phyloP scores from a whole-genome alignment of 2,888 invertebrate genomes.

The Eristalis intricaria region DNA sequence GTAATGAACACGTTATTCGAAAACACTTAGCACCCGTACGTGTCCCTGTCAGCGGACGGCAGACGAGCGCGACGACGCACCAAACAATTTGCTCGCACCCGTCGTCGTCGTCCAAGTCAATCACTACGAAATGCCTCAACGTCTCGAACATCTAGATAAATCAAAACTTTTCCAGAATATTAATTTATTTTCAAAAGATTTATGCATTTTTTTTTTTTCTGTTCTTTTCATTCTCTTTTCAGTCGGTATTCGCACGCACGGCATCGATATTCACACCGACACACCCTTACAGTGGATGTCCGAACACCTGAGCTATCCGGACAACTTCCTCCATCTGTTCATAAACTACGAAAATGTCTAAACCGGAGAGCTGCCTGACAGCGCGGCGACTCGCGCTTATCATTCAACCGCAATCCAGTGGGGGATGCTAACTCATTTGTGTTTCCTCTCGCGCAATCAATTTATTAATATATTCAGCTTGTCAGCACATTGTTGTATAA shows the following conservation, averaged over 20 bases:
- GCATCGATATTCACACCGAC: slow-evolving; percentile 91
- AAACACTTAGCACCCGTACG: slow-evolving; percentile 27
- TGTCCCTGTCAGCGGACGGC: slow-evolving; percentile 7
- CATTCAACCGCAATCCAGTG: slow-evolving; percentile 35
- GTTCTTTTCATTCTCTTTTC: slow-evolving; percentile 78
- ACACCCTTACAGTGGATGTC: slow-evolving; percentile 98
- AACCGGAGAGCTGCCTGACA: neutral
- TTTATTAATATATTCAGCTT: slow-evolving; percentile 69
- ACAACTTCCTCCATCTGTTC: slow-evolving; percentile 97
- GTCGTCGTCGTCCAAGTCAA: neutral
- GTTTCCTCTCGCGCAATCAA: slow-evolving; percentile 60
- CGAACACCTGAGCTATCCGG: slow-evolving; percentile 98
- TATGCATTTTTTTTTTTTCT: slow-evolving; percentile 45
- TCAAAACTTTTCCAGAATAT: slow-evolving; percentile 69
- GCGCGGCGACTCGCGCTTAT: slow-evolving; percentile 34
- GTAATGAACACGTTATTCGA: slow-evolving; percentile 31
- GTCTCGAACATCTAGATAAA: slow-evolving; percentile 54
- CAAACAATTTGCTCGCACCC: slow-evolving; percentile 29
- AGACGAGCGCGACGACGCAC: neutral
- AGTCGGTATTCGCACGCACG: slow-evolving; percentile 93
- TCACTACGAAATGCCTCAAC: slow-evolving; percentile 56
- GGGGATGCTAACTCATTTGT: slow-evolving; percentile 62
- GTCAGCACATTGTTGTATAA: slow-evolving; percentile 57
- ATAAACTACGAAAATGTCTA: slow-evolving; percentile 79
- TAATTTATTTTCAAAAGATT: slow-evolving; percentile 55